phyloP scores from a whole-genome alignment of 1,140 invertebrate species.

The Drosophila orena region DNA sequence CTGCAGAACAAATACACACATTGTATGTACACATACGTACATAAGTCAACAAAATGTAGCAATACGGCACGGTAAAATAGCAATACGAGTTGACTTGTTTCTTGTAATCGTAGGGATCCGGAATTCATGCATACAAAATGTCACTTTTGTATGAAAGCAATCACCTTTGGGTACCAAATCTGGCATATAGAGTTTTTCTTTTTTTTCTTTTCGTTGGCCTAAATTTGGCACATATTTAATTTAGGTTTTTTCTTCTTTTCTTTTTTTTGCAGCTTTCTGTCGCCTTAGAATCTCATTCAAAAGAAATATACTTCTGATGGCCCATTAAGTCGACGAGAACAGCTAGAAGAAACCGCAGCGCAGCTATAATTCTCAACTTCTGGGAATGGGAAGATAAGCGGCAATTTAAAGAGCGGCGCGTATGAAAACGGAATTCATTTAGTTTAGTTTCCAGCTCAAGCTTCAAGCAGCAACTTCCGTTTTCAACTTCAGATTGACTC shows the following conservation, averaged over 20 bases:
- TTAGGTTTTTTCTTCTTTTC: too few species aligned
- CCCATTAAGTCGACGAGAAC: not conserved
- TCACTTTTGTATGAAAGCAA: too few species aligned
- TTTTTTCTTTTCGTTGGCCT: too few species aligned
- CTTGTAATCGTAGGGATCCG: too few species aligned
- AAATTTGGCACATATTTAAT: too few species aligned
- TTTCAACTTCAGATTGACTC: constrained; percentile 6
- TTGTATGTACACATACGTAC: too few species aligned
- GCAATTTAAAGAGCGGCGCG: not conserved
- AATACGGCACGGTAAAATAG: not conserved
- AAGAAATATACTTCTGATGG: not conserved
- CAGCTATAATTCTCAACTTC: not conserved
- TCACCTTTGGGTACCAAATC: too few species aligned
- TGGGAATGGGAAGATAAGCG: not conserved
- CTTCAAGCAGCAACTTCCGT: constrained; percentile 11
- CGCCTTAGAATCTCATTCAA: not conserved
- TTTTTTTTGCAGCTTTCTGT: too few species aligned
- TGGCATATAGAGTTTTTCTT: too few species aligned
- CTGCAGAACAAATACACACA: not conserved
- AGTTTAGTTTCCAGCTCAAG: not conserved
- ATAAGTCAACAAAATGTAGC: not conserved
- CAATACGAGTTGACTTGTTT: too few species aligned
- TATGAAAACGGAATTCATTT: constrained; percentile 2
- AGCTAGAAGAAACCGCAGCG: not conserved
- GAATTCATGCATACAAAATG: too few species aligned